Conservation (phyloP, 64 coral and sea anemone species). For the Stichodactyla helianthus region DNA sequence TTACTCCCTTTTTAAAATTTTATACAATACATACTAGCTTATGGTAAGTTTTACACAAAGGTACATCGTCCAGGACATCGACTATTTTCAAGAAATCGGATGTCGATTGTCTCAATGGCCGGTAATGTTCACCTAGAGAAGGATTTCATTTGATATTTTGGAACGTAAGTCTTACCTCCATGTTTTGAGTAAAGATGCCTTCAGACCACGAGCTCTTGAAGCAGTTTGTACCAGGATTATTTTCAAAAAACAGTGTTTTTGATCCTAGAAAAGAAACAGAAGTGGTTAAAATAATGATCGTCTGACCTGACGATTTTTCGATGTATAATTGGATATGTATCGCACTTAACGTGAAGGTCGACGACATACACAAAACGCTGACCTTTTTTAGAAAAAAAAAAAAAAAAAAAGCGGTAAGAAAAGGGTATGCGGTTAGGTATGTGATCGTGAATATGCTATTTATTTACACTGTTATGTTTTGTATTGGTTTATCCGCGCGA, state of each 20-base stretch:
- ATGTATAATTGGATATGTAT: neutral
- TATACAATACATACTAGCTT: too few relatives aligned
- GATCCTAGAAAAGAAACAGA: slow-evolving; percentile 9
- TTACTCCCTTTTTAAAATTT: neutral
- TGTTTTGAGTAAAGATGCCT: neutral
- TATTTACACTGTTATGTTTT: too few relatives aligned
- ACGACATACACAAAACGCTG: neutral
- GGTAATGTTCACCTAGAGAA: neutral
- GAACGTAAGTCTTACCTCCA: neutral
- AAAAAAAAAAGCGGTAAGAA: too few relatives aligned
- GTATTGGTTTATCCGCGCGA: too few relatives aligned
- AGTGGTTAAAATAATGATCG: neutral
- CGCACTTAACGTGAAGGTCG: neutral
- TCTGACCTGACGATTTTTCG: neutral
- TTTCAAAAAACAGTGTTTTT: neutral
- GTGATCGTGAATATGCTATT: too few relatives aligned
- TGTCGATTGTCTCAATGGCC: neutral
- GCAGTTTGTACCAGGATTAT: neutral
- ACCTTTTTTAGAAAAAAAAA: too few relatives aligned
- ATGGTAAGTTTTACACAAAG: neutral
- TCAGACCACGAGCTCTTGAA: neutral
- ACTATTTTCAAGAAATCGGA: neutral
- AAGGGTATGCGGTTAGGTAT: too few relatives aligned
- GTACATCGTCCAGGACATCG: neutral
- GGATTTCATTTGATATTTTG: neutral